Percentiles rank a stretch among this genome's conserved stretches.
Conservation (phyloP, 2,113 vertebrate species). For the Carassius auratus region DNA sequence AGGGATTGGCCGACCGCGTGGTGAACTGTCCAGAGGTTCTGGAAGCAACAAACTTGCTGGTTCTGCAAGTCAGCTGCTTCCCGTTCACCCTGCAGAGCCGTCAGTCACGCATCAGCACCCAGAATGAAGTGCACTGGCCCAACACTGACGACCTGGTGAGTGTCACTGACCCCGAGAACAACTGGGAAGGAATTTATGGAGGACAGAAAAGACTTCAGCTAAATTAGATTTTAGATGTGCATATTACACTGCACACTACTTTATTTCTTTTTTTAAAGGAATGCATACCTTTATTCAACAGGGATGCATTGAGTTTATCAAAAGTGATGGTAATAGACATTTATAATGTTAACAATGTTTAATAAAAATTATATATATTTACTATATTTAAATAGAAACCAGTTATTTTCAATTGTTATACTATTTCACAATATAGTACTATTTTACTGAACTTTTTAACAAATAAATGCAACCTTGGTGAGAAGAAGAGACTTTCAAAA, state of each 20-base stretch:
- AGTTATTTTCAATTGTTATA: too few relatives aligned
- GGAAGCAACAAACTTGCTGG: constrained; percentile 92
- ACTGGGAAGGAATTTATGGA: background rate
- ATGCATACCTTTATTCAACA: background rate
- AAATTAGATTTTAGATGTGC: background rate
- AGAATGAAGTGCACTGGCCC: constrained; percentile 95
- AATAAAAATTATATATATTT: background rate
- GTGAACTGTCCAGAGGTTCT: constrained; percentile 96
- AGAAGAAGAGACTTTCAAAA: too few relatives aligned
- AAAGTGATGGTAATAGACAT: background rate
- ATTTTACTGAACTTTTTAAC: too few relatives aligned
- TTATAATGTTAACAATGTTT: background rate
- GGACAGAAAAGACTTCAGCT: background rate
- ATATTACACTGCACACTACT: background rate
- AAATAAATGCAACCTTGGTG: too few relatives aligned
- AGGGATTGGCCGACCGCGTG: constrained; percentile 92
- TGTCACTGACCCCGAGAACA: constrained; percentile 8
- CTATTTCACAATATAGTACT: too few relatives aligned
- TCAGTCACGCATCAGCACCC: constrained; percentile 89
- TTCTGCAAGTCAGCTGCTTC: constrained; percentile 97
- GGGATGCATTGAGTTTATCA: background rate
- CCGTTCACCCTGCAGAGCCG: constrained; percentile 92
- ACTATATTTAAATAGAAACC: background rate
- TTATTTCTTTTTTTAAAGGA: background rate
- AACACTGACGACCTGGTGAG: constrained; percentile 82